Percentiles rank a stretch among this genome's conserved stretches.
Evolutionary conservation across 2,888 invertebrate species (phyloP).

Genomic region (Ypsolopha scabrella): DNA sequence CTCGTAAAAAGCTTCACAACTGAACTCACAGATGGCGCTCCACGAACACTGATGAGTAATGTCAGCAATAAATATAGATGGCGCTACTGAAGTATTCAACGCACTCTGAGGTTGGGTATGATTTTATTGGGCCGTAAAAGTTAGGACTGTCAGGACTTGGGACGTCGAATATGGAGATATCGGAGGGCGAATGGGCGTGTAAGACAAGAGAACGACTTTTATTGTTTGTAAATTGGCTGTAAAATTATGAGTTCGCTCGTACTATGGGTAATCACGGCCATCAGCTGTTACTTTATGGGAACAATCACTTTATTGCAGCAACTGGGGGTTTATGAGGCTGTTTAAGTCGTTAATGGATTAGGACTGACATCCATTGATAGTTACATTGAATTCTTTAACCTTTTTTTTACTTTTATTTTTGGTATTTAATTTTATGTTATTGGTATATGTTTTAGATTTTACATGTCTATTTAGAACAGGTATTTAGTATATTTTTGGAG

Average conservation of each 20-base stretch:
- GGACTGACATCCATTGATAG: slow-evolving; percentile 11
- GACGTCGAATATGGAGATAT: slow-evolving; percentile 61
- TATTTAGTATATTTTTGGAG: too few relatives aligned
- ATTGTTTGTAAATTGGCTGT: slow-evolving; percentile 72
- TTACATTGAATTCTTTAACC: not conserved
- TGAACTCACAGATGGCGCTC: slow-evolving; percentile 56
- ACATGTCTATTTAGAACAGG: too few relatives aligned
- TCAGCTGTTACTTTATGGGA: slow-evolving; percentile 65
- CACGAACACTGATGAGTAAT: not conserved
- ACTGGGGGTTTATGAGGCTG: slow-evolving; percentile 47
- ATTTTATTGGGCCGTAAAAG: slow-evolving; percentile 68
- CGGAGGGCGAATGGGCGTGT: slow-evolving; percentile 61
- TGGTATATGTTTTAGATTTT: too few relatives aligned
- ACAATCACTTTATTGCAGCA: slow-evolving; percentile 58
- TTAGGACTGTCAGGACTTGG: slow-evolving; percentile 31
- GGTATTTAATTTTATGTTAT: too few relatives aligned
- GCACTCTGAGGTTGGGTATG: slow-evolving; percentile 28
- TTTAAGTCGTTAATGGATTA: slow-evolving; percentile 9
- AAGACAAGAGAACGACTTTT: slow-evolving; percentile 67
- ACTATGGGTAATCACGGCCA: slow-evolving; percentile 61
- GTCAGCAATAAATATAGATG: slow-evolving; percentile 1
- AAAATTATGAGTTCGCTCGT: slow-evolving; percentile 67
- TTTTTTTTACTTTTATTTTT: too few relatives aligned
- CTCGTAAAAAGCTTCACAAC: slow-evolving; percentile 55
- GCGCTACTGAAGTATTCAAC: not conserved